Evolutionary conservation across 2,113 vertebrate species (phyloP), one percentile per base, ranked within the genome.

Genomic region (Abramis brama): DNA sequence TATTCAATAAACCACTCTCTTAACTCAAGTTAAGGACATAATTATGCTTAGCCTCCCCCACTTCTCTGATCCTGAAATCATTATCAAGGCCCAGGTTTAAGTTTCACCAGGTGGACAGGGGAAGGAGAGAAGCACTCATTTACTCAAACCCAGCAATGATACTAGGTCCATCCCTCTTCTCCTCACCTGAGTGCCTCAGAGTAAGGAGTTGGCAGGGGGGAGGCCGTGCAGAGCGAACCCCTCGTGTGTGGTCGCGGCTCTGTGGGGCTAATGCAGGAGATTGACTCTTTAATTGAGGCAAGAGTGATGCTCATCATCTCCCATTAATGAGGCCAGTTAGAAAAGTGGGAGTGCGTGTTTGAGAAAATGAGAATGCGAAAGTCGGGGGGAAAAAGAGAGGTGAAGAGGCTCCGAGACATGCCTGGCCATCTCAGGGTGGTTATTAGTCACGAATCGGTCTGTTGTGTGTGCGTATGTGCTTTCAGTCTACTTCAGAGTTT

Each of bases 251-350:
- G 94, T 92, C 94, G 90, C 59, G 68, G 90, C 50, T 77, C 52
- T 60, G 25, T 62, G 79, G 88, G 92, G 90, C 91, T 93, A 93
- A 95, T 92, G 91, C 92, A 86, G 91, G 92, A 94, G 93, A 94
- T 91, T 93, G 92, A 92, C 93, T 94, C 92, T 93, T 83, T 94
- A 94, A 95, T 95, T 94, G 93, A 93, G 87, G 91, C 86, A 89
- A 91, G 91, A 92, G 90, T 39, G 82, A 92, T 91, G 91, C 92
- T 94, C 94, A 94, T 94, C 92, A 93, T 93, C 93, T 92, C 91
- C 92, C 89, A 93, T 94, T 93, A 94, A 94, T 90, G 90, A 93
- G 89, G 91, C 76, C 82, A 50, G 89, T 89, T 91, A 88, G 87
- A 55, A 73, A 70, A 82, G 43, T 50, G 90, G 91, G 93, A 90